Evolutionary conservation across 1,140 invertebrate genomes (phyloP), one percentile per base, ranked within the genome.

Genomic region (Zaprionus tsacasi): DNA sequence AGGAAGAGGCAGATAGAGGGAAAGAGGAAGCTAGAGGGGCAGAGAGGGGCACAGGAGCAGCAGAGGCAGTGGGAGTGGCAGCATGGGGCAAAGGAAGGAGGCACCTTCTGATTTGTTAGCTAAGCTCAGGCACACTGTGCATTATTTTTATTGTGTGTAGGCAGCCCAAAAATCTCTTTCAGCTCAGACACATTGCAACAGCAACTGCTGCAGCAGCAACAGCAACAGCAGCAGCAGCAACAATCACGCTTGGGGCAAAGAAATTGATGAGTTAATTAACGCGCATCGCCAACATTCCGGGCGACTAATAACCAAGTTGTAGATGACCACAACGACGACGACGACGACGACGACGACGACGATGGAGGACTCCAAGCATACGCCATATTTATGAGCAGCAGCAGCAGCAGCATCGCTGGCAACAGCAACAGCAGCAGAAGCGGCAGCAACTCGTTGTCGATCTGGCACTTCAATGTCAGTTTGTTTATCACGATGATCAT

Each of bases 231-330:
- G 43, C 60, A 77, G 58, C 50, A 45, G 45, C 57, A 48, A 67
- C 43, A 54, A 36, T 25, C 48, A 56, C 21, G 10, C 61, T 69
- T 66, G 50, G 12, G 43, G 54, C 38, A 65, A 85, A 88, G 86
- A 89, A 89, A 89, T 89, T 89, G 86, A 89, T 89, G 81, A 89
- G 85, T 89, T 89, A 89, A 89, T 89, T 89, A 89, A 89, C 85
- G 85, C 85, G 85, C 85, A 89, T 89, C 78, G 85, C 78, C 86
- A 90, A 79, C 85, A 89, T 89, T 89, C 85, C 85, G 81, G 79
- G 77, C 86, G 86, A 90, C 85, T 89, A 89, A 89, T 89, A 89
- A 89, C 85, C 86, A 90, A 89, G 69, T 88, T 89, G 85, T 88
- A 88, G 83, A 88, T 79, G 85, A 83, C 77, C 77, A 74, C 66